phyloP scores from a whole-genome alignment of 2,888 invertebrate genomes.

The Drosophila histrio region DNA sequence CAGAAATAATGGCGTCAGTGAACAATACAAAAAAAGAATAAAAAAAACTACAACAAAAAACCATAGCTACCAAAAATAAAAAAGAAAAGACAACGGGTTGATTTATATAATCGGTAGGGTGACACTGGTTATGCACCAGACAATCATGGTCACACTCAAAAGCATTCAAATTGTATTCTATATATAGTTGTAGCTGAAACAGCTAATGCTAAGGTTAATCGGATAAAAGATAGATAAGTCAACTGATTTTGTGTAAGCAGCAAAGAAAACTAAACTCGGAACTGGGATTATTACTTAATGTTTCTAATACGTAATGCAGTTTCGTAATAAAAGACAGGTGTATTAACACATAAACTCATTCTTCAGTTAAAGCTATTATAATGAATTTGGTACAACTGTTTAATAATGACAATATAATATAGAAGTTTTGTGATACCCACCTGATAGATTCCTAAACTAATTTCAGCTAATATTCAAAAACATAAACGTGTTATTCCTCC shows the following conservation, averaged over 20 bases:
- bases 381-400: too few relatives aligned
- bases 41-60: neutral
- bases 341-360: too few relatives aligned
- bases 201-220: neutral
- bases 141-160: conserved; percentile 6
- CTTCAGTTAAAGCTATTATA: too few relatives aligned
- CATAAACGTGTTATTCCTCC: too few relatives aligned
- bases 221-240: neutral
- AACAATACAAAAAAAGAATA: conserved; percentile 1
- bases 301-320: too few relatives aligned
- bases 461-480: neutral
- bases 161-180: neutral
- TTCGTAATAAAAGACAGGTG: too few relatives aligned
- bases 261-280: too few relatives aligned
- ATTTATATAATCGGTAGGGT: conserved; percentile 23
- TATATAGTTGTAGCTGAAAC: neutral
- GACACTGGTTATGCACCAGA: neutral
- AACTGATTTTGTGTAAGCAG: neutral
- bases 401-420: too few relatives aligned
- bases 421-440: too few relatives aligned
- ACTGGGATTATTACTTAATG: too few relatives aligned
- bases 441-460: neutral
- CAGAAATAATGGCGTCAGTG: conserved; percentile 44
- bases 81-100: neutral
- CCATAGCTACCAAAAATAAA: neutral